Evolutionary conservation across 2,888 invertebrate genomes (phyloP), one percentile per base, ranked within the genome.

Genomic region (Cerastis rubricosa): DNA sequence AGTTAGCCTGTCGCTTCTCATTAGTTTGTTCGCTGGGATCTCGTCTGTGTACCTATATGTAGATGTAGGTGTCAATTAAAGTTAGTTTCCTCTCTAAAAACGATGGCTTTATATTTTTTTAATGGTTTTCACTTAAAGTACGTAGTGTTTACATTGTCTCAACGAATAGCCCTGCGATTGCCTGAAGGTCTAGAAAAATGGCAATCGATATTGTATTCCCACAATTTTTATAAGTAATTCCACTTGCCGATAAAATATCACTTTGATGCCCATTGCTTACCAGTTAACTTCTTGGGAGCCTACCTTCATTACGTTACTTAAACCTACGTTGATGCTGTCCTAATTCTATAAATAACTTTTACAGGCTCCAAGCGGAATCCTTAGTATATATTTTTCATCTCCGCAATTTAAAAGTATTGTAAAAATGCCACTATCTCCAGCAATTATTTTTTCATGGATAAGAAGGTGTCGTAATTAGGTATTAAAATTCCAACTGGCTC

Each of bases 401-500:
- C 17, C 3, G 2, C 7, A 74, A 59, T 49, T 61, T 17, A 76
- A 75, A 65, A 1, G 9, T 25, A 43, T 66, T 51, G 25, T 29
- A 63, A 25, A 70, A 70, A 47, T n/a, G 11, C 14, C 45, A 35
- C 19, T 2, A 43, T 63, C 35, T 7, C 19, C 67, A 71, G 22
- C 49, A 83, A 67, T 65, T 63, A 61, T 54, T 14, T 68, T 68
- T 54, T 61, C n/a, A 17, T 3, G 74, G 57, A n/a, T 63, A 71
- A 51, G 40, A 76, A 71, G 73, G 51, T 66, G 71, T 64, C 70
- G 68, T 81, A 80, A 82, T 86, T 59, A 78, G 75, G 72, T 71
- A 81, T 76, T 84, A 81, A 88, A 82, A 87, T 86, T 79, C 83
- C 67, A 70, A 75, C 76, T 29, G 69, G 65, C 73, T 75, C 47